Evolutionary conservation across 1,140 invertebrate genomes (phyloP).

Genomic region (Liolophura sinensis): DNA sequence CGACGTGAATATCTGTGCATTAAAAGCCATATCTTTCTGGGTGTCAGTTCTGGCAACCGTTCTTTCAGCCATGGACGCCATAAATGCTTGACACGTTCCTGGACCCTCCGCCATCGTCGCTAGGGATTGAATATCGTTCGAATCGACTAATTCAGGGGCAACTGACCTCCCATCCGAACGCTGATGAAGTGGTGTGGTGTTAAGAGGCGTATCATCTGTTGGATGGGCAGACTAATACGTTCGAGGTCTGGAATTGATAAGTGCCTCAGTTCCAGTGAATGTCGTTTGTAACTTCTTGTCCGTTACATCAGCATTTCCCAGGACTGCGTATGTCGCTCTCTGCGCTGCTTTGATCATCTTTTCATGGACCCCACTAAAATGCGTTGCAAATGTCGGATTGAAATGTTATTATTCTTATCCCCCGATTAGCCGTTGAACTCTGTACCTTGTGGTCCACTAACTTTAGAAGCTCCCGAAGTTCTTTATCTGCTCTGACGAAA

Average conservation of each 20-base stretch:
- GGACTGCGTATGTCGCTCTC: too few relatives aligned
- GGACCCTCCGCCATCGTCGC: constrained; percentile 13
- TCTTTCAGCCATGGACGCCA: constrained; percentile 19
- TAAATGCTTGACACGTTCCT: constrained; percentile 16
- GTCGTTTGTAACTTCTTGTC: constrained; percentile 13
- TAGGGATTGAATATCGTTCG: neutral
- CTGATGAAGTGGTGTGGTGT: constrained; percentile 18
- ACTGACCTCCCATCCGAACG: constrained; percentile 12
- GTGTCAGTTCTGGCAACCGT: constrained; percentile 9
- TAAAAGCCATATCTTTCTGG: constrained; percentile 5
- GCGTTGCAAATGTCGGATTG: neutral
- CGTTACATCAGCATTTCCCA: too few relatives aligned
- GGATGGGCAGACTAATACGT: constrained; percentile 4
- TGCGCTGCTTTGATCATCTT: too few relatives aligned
- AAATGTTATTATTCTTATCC: constrained; percentile 5
- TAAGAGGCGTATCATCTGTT: constrained; percentile 3
- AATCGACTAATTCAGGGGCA: constrained; percentile 10
- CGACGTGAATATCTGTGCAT: constrained; percentile 8
- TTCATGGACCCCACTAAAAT: too few relatives aligned
- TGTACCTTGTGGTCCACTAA: constrained; percentile 2
- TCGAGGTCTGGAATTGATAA: too few relatives aligned
- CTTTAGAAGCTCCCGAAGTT: constrained; percentile 2
- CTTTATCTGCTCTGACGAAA: constrained; percentile 20
- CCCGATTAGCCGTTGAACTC: neutral
- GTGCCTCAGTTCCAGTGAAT: constrained; percentile 6